A percentile compares a stretch with the other conserved stretches of the same genome.
These are phyloP conservation scores for Netelia virgata DNA, from an alignment of 2,888 invertebrate species.

Conservation along the genomic window DNA sequence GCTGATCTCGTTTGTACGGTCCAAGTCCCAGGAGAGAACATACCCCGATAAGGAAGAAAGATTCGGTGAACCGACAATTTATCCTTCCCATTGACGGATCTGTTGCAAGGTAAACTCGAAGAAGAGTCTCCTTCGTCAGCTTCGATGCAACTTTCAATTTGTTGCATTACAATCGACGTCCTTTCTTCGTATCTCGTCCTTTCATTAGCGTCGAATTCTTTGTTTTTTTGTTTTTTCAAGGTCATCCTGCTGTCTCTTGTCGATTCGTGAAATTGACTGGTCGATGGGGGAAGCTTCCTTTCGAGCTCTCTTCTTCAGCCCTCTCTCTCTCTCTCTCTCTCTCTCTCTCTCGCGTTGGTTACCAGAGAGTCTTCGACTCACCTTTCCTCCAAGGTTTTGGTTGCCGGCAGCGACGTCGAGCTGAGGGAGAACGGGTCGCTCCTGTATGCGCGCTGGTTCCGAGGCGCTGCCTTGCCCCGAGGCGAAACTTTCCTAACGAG, in stretches of 20 bases:
- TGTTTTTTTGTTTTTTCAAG: not conserved
- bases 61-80: slow-evolving; percentile 73
- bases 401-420: slow-evolving; percentile 51
- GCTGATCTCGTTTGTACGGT: slow-evolving; percentile 73
- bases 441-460: slow-evolving; percentile 46
- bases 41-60: slow-evolving; percentile 65
- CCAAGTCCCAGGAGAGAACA: slow-evolving; percentile 73
- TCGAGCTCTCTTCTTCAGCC: not conserved
- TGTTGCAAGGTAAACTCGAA: slow-evolving; percentile 22
- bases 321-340: not conserved
- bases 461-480: slow-evolving; percentile 52
- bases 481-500: slow-evolving; percentile 80
- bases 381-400: slow-evolving; percentile 42
- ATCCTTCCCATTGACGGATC: slow-evolving; percentile 74
- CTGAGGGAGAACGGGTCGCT: slow-evolving; percentile 35
- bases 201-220: not conserved
- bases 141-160: slow-evolving; percentile 2
- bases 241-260: not conserved
- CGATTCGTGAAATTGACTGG: slow-evolving; percentile 3
- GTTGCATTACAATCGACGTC: not conserved
- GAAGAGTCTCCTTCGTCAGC: slow-evolving; percentile 18
- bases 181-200: not conserved
- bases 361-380: not conserved
- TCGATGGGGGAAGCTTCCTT: not conserved
- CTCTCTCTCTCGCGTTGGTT: slow-evolving; percentile 10